Conservation (phyloP, 2,113 vertebrate genomes). For the Coptodon bakossiorum region DNA sequence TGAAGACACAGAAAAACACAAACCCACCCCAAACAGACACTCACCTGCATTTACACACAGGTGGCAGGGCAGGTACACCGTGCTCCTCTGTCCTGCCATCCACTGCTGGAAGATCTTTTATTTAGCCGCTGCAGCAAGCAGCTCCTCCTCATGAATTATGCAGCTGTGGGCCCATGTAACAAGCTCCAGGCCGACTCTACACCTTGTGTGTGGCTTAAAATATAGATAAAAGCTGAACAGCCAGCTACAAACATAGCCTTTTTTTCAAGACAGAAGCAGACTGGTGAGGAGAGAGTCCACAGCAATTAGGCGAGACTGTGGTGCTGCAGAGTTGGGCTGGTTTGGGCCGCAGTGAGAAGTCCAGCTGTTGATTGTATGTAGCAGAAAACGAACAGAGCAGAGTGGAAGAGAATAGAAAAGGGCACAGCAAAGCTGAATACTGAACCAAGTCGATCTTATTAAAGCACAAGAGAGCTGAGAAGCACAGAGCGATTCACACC, state of each 20-base stretch:
- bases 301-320: constrained; percentile 68
- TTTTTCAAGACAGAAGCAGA: constrained; percentile 62
- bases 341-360: background rate
- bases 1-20: background rate
- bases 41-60: constrained; percentile 38
- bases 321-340: constrained; percentile 32
- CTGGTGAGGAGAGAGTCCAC: constrained; percentile 62
- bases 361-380: constrained; percentile 18
- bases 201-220: constrained; percentile 97
- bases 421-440: background rate
- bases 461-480: constrained; percentile 1
- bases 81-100: constrained; percentile 45
- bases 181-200: constrained; percentile 87
- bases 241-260: constrained; percentile 80
- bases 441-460: background rate
- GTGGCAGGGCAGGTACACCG: constrained; percentile 47
- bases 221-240: constrained; percentile 97
- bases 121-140: constrained; percentile 74
- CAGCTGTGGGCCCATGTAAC: constrained; percentile 82
- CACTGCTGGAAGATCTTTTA: constrained; percentile 73
- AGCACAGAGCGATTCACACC: constrained; percentile 26
- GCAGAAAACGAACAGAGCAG: background rate
- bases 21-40: constrained; percentile 5
- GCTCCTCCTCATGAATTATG: constrained; percentile 87
- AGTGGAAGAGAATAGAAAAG: background rate